A percentile compares a stretch with the other conserved stretches of the same genome.
phyloP scores from a whole-genome alignment of 2,113 vertebrate genomes.

The Ailurus styani region DNA sequence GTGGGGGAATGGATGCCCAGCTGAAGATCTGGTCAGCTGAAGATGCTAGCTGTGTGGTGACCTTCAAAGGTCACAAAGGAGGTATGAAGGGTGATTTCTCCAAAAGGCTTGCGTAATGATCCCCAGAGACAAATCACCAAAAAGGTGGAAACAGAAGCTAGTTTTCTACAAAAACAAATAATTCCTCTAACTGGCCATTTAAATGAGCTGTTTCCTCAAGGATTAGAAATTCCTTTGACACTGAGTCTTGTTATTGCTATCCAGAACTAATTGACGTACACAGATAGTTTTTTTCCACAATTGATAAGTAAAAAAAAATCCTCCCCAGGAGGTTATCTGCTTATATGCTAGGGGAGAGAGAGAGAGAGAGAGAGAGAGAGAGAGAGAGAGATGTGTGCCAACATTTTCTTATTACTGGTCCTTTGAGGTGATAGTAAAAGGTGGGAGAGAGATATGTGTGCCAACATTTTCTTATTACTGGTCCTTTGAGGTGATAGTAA shows the following conservation, averaged over 20 bases:
- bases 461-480: neutral
- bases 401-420: neutral
- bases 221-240: conserved; percentile 21
- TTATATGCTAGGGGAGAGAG: neutral
- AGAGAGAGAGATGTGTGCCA: neutral
- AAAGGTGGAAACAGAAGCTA: conserved; percentile 1
- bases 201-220: neutral
- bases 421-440: neutral
- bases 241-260: neutral
- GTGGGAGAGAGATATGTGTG: neutral
- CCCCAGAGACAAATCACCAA: neutral
- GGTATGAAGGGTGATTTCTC: conserved; percentile 71
- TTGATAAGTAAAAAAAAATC: neutral
- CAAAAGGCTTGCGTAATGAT: neutral
- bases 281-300: neutral
- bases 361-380: neutral
- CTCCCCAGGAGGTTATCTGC: neutral
- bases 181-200: neutral
- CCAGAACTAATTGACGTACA: neutral
- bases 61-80: conserved; percentile 87
- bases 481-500: neutral
- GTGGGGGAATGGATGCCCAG: conserved; percentile 87
- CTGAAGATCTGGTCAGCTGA: conserved; percentile 87
- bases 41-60: conserved; percentile 83
- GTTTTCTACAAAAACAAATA: conserved; percentile 16